These are phyloP conservation scores for Ischnus inquisitorius DNA, from an alignment of 2,888 invertebrate species.

Conservation along the genomic window DNA sequence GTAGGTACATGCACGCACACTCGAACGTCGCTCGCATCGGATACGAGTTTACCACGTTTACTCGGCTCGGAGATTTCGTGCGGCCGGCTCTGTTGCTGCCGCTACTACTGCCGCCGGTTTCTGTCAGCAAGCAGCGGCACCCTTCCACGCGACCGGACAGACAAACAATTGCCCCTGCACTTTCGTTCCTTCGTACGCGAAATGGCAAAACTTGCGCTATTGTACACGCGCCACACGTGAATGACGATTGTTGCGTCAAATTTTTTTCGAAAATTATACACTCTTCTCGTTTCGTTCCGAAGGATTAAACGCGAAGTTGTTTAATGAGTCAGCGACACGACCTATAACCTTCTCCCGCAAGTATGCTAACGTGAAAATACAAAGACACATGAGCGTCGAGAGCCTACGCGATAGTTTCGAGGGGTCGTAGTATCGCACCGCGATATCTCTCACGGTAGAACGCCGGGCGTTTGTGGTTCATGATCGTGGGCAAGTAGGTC, in stretches of 20 bases:
- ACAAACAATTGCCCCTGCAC: conserved; percentile 45
- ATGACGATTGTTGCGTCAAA: conserved; percentile 32
- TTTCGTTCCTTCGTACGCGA: not conserved
- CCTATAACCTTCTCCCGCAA: conserved; percentile 15
- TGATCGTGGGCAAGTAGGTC: conserved; percentile 72
- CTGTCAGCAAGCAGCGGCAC: conserved; percentile 48
- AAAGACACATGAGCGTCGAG: not conserved
- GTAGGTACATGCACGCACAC: conserved; percentile 7
- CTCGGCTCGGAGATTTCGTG: conserved; percentile 52
- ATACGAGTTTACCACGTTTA: conserved; percentile 60
- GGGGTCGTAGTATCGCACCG: conserved; percentile 61
- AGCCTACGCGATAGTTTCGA: conserved; percentile 25
- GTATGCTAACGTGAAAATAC: conserved; percentile 13
- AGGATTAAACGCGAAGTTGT: not conserved
- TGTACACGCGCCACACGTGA: conserved; percentile 44
- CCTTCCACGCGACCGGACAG: conserved; percentile 60
- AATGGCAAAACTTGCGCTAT: not conserved
- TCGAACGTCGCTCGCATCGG: conserved; percentile 46
- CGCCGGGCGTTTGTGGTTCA: conserved; percentile 66
- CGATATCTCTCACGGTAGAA: conserved; percentile 69
- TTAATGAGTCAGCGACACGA: not conserved
- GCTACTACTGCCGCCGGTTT: conserved; percentile 16
- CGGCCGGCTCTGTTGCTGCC: conserved; percentile 33
- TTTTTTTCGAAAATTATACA: not conserved
- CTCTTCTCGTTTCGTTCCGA: not conserved